Evolutionary conservation across 2,113 vertebrate genomes (phyloP), one percentile per base, ranked within the genome.

Genomic region (Larimichthys polyactis): DNA sequence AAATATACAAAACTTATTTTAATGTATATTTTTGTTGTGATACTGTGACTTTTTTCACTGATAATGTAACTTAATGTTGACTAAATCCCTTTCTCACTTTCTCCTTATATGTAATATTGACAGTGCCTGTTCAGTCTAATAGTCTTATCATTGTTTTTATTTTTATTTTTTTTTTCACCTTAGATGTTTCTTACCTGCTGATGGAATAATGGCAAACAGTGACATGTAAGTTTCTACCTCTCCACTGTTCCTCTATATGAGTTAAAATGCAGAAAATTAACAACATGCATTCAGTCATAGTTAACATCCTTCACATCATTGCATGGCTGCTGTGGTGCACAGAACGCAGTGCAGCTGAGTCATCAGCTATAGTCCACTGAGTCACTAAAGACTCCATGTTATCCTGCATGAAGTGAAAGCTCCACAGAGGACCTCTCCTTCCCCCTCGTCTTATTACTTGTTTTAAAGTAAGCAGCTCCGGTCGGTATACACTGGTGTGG

Each of bases 401-500:
- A 43, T 87, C 36, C 65, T 75, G 24, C 36, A 27, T 32, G 32
- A 52, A 79, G 49, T 51, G 20, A 19, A 48, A 66, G 76, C 74
- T 75, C 78, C 71, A 43, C 46, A 66, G 54, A 84, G 14, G 9
- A 75, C 36, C 66, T 49, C 80, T 69, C 51, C 46, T 54, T 57
- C 68, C 59, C 52, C 67, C 32, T 68, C 12, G 4, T 22, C 76
- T 80, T 78, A 55, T 78, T 63, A 83, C 80, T 75, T 81, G 63
- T 90, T 82, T 67, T 75, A 79, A 82, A 87, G 84, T 75, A 79
- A 75, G 87, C 82, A 85, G 85, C 77, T 75, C 24, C 46, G 71
- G 76, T 73, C 15, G 78, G 66, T 62, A 79, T 62, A 79, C 71
- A 19, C 69, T 14, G 40, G 70, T 82, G 86, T 76, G 76, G 82